A percentile compares a stretch with the other conserved stretches of the same genome.
These are phyloP conservation scores for Monopis laevigella DNA, from an alignment of 2,888 invertebrate species.

Conservation along the genomic window DNA sequence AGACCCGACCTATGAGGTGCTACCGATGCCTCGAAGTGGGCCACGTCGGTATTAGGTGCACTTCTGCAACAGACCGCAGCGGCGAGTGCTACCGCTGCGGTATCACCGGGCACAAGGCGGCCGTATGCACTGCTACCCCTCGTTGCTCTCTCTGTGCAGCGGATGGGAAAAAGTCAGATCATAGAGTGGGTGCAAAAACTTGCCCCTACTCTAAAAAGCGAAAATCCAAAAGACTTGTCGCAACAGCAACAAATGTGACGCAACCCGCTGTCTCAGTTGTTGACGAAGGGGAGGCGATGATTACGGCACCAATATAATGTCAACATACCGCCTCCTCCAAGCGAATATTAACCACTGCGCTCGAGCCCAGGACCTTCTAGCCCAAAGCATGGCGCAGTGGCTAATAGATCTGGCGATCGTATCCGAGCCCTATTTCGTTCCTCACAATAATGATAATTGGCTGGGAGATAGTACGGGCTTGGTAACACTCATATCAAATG, in stretches of 20 bases:
- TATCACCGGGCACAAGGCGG: slow-evolving; percentile 8
- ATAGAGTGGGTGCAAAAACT: too few relatives aligned
- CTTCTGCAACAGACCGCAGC: background rate
- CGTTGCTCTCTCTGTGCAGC: slow-evolving; percentile 13
- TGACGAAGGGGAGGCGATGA: too few relatives aligned
- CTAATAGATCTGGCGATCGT: background rate
- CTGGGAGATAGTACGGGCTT: background rate
- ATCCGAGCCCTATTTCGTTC: background rate
- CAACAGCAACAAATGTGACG: too few relatives aligned
- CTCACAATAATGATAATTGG: background rate
- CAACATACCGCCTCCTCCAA: slow-evolving; percentile 16
- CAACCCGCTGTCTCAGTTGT: too few relatives aligned
- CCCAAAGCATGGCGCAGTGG: slow-evolving; percentile 13
- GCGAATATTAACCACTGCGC: slow-evolving; percentile 19
- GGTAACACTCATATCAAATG: too few relatives aligned
- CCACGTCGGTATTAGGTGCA: slow-evolving; percentile 2
- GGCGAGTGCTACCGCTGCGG: slow-evolving; percentile 11
- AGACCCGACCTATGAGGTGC: background rate
- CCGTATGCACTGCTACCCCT: background rate
- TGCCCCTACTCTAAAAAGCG: too few relatives aligned
- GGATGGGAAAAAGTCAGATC: too few relatives aligned
- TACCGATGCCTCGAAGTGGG: slow-evolving; percentile 6
- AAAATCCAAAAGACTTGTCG: too few relatives aligned
- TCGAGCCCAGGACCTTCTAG: slow-evolving; percentile 17
- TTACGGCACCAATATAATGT: too few relatives aligned